phyloP scores from a whole-genome alignment of 2,113 vertebrate genomes.

The Sprattus sprattus region DNA sequence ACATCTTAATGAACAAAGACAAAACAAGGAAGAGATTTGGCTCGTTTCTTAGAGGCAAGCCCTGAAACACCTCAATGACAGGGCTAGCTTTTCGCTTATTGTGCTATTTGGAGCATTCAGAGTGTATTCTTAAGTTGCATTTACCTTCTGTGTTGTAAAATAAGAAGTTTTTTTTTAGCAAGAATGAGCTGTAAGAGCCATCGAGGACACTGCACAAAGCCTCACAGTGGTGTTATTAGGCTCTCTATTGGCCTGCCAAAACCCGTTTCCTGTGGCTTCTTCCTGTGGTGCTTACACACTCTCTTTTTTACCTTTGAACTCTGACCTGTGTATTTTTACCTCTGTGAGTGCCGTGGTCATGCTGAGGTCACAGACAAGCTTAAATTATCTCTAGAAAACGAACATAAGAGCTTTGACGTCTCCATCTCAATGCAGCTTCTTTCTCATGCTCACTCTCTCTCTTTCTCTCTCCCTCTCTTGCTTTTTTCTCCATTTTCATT shows the following conservation, averaged over 20 bases:
- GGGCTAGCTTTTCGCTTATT: not conserved
- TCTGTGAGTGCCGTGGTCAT: slow-evolving; percentile 27
- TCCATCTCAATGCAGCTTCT: not conserved
- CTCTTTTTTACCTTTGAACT: slow-evolving; percentile 44
- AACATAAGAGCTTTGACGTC: not conserved
- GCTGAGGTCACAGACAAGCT: slow-evolving; percentile 34
- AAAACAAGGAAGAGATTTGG: not conserved
- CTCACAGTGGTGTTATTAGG: slow-evolving; percentile 4
- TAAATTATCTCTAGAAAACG: not conserved
- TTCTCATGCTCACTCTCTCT: not conserved
- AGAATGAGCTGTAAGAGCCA: not conserved
- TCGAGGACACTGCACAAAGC: not conserved
- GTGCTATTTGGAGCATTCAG: not conserved
- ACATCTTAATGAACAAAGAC: slow-evolving; percentile 39
- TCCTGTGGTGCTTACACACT: not conserved
- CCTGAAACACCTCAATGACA: slow-evolving; percentile 10
- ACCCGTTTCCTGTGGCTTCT: slow-evolving; percentile 4
- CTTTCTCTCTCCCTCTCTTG: not conserved
- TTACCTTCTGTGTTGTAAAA: not conserved
- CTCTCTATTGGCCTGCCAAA: not conserved
- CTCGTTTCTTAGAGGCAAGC: not conserved
- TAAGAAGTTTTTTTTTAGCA: not conserved
- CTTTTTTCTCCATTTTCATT: not conserved
- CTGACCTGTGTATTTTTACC: slow-evolving; percentile 43
- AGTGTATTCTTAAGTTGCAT: slow-evolving; percentile 14